Base-by-base conservation (phyloP, 2,797 vertebrate species). In the Thalassophryne amazonica region DNA sequence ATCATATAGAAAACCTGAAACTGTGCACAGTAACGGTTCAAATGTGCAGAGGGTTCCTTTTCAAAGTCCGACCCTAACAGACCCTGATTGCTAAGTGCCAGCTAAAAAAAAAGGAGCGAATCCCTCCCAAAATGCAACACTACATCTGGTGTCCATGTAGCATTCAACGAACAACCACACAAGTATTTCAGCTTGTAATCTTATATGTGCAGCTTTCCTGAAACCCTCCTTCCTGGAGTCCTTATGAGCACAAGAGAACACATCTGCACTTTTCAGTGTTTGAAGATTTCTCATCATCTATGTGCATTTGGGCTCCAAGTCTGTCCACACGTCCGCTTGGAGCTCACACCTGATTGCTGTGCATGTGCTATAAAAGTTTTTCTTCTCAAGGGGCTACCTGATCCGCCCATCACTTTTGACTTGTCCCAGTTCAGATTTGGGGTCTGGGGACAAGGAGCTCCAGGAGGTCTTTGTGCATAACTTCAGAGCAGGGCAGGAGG, bases 401-500 rank as follows among this genome's bases (percentile, higher is more conserved):
- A 98, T 94, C 35, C 95, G 91, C 19, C 97, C 95, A 0, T 96
- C 80, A 0, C 82, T 87, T 93, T 96, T 96, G 76, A 97, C 73
- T 0, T 90, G 84, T 16, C 93, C 92, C 83, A 99, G 89, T 86
- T 98, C 95, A 1, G 96, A 95, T 80, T 99, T 99, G 45, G 97
- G 95, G 73, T 98, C 97, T 0, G 94, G 94, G 28, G 93, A 98
- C 22, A 94, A 54, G n/a, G 97, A 94, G 77, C 97, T 98, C 97
- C 97, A 99, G 34, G 90, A 88, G n/a, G 94, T 93, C 75, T 92
- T 88, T 55, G 86, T 84, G 83, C 97, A 99, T 20, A 49, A 85
- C 32, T 86, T 84, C 78, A 98, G 45, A 1, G 88, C 77, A 1
- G 89, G 12, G 15, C 97, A 98, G 0, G 91, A 88, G 1, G 93